Conservation (phyloP, 92 coral and sea anemone genomes). For the Epizoanthus illoricatus region DNA sequence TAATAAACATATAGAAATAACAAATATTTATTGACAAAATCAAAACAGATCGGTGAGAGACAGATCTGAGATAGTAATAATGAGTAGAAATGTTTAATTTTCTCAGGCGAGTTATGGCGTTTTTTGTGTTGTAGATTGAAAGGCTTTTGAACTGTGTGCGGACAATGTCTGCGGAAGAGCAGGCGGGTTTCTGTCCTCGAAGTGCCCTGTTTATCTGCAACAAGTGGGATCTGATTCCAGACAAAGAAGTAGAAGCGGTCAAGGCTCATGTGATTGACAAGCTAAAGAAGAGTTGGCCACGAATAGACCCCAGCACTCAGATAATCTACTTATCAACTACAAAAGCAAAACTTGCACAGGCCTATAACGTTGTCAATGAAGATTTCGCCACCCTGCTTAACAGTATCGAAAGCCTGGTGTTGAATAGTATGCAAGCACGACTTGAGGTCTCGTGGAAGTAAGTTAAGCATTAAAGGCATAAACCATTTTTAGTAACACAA, state of each 20-base stretch:
- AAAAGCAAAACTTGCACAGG: slow-evolving; percentile 5
- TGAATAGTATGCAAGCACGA: too few species aligned
- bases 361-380: neutral
- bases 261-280: neutral
- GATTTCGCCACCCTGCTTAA: neutral
- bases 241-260: slow-evolving; percentile 8
- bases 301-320: neutral
- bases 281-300: too few species aligned
- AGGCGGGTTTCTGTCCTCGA: slow-evolving; percentile 16
- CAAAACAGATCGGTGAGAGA: too few species aligned
- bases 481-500: too few species aligned
- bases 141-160: slow-evolving; percentile 9
- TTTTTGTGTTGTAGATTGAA: neutral
- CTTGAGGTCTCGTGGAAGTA: too few species aligned
- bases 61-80: too few species aligned
- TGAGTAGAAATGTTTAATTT: too few species aligned
- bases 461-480: too few species aligned
- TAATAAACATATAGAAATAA: too few species aligned
- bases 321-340: slow-evolving; percentile 34
- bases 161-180: neutral
- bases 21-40: too few species aligned
- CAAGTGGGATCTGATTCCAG: neutral
- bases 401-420: too few species aligned
- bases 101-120: too few species aligned
- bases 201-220: slow-evolving; percentile 21